Percentiles rank a stretch among this genome's conserved stretches.
These are phyloP conservation scores for Jordanella pulchra DNA, from an alignment of 2,797 vertebrate genomes.

Conservation along the genomic window DNA sequence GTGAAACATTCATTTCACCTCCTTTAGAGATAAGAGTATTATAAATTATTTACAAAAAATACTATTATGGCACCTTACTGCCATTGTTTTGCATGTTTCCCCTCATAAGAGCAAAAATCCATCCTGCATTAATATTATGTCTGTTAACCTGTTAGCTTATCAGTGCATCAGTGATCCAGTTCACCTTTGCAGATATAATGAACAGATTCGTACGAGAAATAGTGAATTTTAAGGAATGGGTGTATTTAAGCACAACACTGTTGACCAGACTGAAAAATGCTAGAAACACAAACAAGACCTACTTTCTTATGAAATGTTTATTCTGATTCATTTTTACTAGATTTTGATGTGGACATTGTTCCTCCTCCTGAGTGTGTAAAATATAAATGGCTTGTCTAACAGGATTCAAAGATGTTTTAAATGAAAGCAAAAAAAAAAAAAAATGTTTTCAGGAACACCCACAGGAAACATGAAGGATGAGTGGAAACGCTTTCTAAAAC, in stretches of 20 bases:
- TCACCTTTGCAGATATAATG: neutral
- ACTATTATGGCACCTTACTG: neutral
- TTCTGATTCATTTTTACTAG: constrained; percentile 10
- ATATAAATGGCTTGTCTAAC: constrained; percentile 18
- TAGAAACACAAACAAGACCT: neutral
- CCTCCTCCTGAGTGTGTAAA: constrained; percentile 2
- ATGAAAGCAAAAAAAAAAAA: constrained; percentile 21
- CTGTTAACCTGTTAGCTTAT: constrained; percentile 4
- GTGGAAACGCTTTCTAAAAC: constrained; percentile 11
- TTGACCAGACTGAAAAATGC: constrained; percentile 4
- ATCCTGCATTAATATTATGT: constrained; percentile 1
- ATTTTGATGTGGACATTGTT: neutral
- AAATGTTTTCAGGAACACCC: constrained; percentile 27
- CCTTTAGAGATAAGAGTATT: neutral
- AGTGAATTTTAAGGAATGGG: constrained; percentile 1
- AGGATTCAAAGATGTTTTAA: constrained; percentile 28
- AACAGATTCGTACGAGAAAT: constrained; percentile 2
- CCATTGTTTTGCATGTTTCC: neutral
- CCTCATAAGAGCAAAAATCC: neutral
- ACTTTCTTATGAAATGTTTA: constrained; percentile 5
- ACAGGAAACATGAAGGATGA: constrained; percentile 28
- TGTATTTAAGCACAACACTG: neutral
- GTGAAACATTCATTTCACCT: too few species aligned
- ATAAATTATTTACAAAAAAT: neutral
- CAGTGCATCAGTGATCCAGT: neutral